Percentiles rank a stretch among this genome's conserved stretches.
These are phyloP conservation scores for Lucilia cuprina DNA, from an alignment of 1,140 invertebrate species.

Conservation along the genomic window DNA sequence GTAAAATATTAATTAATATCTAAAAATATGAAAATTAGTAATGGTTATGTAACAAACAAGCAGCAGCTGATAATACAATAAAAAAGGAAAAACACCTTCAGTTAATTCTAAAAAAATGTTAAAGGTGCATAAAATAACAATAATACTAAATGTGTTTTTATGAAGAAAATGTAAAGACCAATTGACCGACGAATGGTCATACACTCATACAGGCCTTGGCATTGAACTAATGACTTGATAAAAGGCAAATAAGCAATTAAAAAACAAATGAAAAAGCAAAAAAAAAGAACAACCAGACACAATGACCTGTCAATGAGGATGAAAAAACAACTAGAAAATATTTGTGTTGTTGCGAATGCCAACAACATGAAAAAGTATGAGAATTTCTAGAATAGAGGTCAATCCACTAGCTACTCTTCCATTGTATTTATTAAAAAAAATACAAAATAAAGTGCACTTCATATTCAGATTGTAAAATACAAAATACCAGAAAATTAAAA, in stretches of 20 bases:
- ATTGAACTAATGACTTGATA: constrained; percentile 15
- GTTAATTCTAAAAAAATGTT: neutral
- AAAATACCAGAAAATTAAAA: neutral
- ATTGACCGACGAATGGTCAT: neutral
- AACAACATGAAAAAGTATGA: neutral
- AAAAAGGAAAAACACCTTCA: neutral
- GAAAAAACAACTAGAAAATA: neutral
- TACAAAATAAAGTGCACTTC: neutral
- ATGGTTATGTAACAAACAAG: neutral
- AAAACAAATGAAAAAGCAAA: neutral
- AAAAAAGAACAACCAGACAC: neutral
- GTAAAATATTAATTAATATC: neutral
- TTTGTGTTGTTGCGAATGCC: neutral
- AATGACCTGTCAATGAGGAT: neutral
- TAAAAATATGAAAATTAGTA: neutral
- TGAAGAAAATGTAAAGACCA: neutral
- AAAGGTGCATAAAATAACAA: neutral
- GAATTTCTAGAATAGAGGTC: neutral
- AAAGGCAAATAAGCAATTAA: neutral
- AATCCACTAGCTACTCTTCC: neutral
- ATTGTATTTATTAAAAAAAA: neutral
- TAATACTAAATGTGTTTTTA: neutral
- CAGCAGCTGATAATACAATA: neutral
- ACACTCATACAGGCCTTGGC: neutral
- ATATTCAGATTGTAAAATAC: neutral